Base-by-base conservation (phyloP, 2,113 vertebrate species). In the Lathamus discolor region DNA sequence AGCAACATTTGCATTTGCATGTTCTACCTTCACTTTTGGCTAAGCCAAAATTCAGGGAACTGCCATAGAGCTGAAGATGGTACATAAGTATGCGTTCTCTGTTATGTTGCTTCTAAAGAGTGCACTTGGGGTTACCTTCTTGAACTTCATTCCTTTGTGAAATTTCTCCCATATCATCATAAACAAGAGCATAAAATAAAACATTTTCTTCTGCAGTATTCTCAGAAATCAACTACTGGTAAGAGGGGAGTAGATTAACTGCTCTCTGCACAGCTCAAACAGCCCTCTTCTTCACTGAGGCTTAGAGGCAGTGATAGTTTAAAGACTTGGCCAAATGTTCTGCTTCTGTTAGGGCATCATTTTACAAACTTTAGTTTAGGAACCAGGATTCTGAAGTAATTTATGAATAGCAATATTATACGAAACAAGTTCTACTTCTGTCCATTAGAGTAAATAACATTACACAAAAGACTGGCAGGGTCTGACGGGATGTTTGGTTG, bases 101-200 rank as follows among this genome's bases (percentile, higher is more conserved):
- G 20, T 48, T 57, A 63, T 0, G 0, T 5, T 80, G 7, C 23
- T 84, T 83, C 64, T 78, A 62, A 68, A 51, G 3, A 67, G 31
- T 20, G n/a, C 29, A 37, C 35, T 63, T 91, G 37, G 77, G 22
- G 54, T 33, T 43, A 68, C 33, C n/a, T 46, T 63, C 69, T n/a
- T 63, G 43, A 63, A 41, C n/a, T 67, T 41, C 11, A 17, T 72
- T 75, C 44, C 43, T 35, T n/a, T 76, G 35, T 57, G 62, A 57
- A 17, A 76, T 61, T 75, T 92, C 57, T 84, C 49, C 62, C 29
- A 10, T 61, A n/a, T 62, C 19, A 66, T 44, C 33, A n/a, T n/a
- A 24, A 89, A 44, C 10, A 52, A 11, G 43, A 90, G n/a, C 17
- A 68, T 15, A 27, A 77, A 83, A 82, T n/a, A 46, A 86, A 84